Percentiles rank a stretch among this genome's conserved stretches.
Conservation (phyloP, 2,888 invertebrate species). For the Idaea straminata region DNA sequence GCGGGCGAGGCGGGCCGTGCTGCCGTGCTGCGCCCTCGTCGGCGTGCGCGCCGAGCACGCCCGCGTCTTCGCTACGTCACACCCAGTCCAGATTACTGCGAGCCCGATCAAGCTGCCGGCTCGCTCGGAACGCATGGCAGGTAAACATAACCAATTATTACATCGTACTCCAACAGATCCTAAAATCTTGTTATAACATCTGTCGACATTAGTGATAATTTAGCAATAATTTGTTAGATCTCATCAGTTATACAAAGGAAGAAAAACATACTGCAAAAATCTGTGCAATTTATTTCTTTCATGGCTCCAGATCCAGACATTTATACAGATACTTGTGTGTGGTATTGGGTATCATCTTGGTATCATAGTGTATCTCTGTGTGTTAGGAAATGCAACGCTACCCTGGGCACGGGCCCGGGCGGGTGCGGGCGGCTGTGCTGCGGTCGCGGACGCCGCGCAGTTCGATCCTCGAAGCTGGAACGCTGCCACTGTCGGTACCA, state of each 20-base stretch:
- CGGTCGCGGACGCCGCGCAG: constrained; percentile 87
- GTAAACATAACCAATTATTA: constrained; percentile 57
- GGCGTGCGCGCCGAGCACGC: constrained; percentile 56
- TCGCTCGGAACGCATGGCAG: constrained; percentile 89
- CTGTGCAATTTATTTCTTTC: too few species aligned
- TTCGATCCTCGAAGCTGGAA: constrained; percentile 84
- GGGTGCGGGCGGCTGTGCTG: constrained; percentile 92
- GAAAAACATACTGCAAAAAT: too few species aligned
- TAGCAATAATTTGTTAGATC: too few species aligned
- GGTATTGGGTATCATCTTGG: too few species aligned
- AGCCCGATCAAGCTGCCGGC: constrained; percentile 85
- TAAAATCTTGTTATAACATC: too few species aligned
- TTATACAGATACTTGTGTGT: too few species aligned
- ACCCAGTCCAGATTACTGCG: constrained; percentile 92
- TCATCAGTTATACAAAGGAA: too few species aligned
- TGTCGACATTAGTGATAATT: too few species aligned
- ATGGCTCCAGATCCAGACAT: too few species aligned
- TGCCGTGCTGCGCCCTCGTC: constrained; percentile 59
- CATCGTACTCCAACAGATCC: too few species aligned
- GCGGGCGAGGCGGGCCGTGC: constrained; percentile 65
- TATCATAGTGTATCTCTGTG: too few species aligned
- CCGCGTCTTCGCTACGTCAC: constrained; percentile 87
- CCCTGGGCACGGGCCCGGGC: constrained; percentile 81
- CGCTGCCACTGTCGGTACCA: constrained; percentile 92
- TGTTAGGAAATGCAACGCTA: constrained; percentile 85